Percentiles rank a stretch among this genome's conserved stretches.
These are phyloP conservation scores for Scolopax bukidnonensis DNA, from an alignment of 2,797 vertebrate genomes.

Conservation along the genomic window DNA sequence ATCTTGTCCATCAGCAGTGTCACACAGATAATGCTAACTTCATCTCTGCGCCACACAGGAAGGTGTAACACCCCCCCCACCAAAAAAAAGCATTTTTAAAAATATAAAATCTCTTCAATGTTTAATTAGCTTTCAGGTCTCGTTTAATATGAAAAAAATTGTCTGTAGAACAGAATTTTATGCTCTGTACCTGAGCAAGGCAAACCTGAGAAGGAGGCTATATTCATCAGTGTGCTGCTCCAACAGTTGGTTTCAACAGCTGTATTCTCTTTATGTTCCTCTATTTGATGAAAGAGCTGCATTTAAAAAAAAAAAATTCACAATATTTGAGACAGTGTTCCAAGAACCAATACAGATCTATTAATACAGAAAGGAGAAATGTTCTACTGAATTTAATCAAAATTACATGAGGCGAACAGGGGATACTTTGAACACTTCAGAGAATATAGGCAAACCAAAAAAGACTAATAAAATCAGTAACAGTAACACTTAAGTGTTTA, in stretches of 20 bases:
- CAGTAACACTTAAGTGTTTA: neutral
- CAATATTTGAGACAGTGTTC: neutral
- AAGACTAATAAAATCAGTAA: neutral
- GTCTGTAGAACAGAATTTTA: neutral
- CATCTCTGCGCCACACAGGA: neutral
- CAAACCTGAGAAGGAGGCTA: neutral
- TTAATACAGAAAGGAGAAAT: neutral
- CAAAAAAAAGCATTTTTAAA: neutral
- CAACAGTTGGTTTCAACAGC: neutral
- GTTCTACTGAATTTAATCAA: neutral
- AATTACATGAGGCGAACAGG: neutral
- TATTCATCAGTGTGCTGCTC: neutral
- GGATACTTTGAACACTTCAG: neutral
- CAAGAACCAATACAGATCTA: neutral
- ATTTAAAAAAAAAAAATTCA: neutral
- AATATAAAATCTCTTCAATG: neutral
- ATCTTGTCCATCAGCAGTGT: rapidly evolving
- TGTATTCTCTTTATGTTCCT: neutral
- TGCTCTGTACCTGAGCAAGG: neutral
- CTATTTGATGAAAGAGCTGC: neutral
- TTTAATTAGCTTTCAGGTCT: neutral
- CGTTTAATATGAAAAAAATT: neutral
- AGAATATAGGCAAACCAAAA: neutral
- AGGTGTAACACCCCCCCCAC: neutral
- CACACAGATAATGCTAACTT: neutral